These are phyloP conservation scores for Sebastes flavidus DNA, from an alignment of 2,797 vertebrate genomes.

Conservation along the genomic window DNA sequence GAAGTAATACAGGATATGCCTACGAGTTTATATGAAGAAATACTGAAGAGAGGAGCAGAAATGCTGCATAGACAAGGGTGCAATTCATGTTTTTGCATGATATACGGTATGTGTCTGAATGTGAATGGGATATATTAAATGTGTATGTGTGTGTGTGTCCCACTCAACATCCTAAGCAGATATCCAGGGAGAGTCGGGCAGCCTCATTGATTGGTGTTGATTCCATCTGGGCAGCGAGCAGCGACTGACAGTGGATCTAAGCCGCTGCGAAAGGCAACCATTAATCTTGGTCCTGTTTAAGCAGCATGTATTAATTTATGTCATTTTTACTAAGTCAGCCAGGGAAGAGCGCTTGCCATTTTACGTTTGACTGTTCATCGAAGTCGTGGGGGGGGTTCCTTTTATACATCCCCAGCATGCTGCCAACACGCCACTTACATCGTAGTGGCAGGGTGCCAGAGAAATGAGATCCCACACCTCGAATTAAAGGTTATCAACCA, in stretches of 20 bases:
- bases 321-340: slow-evolving; percentile 98
- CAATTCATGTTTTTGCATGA: slow-evolving; percentile 2
- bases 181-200: slow-evolving; percentile 68
- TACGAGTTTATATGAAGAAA: slow-evolving; percentile 49
- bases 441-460: slow-evolving; percentile 62
- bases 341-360: slow-evolving; percentile 90
- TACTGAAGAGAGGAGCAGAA: slow-evolving; percentile 16
- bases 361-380: slow-evolving; percentile 90
- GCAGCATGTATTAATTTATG: slow-evolving; percentile 99
- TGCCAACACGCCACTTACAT: slow-evolving; percentile 72
- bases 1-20: slow-evolving; percentile 72
- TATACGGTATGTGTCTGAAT: slow-evolving; percentile 6
- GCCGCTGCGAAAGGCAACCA: slow-evolving; percentile 94
- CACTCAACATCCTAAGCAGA: slow-evolving; percentile 68
- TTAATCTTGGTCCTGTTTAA: slow-evolving; percentile 99
- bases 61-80: slow-evolving; percentile 6
- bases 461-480: slow-evolving; percentile 64
- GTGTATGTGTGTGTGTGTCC: slow-evolving; percentile 18
- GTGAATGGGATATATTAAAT: not conserved
- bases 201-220: slow-evolving; percentile 94
- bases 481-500: slow-evolving; percentile 71
- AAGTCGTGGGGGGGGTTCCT: slow-evolving; percentile 59
- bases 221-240: slow-evolving; percentile 93
- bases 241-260: slow-evolving; percentile 96
- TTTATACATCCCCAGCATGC: slow-evolving; percentile 72